Conservation (phyloP, 1,140 invertebrate species). For the Armadillidium nasatum region DNA sequence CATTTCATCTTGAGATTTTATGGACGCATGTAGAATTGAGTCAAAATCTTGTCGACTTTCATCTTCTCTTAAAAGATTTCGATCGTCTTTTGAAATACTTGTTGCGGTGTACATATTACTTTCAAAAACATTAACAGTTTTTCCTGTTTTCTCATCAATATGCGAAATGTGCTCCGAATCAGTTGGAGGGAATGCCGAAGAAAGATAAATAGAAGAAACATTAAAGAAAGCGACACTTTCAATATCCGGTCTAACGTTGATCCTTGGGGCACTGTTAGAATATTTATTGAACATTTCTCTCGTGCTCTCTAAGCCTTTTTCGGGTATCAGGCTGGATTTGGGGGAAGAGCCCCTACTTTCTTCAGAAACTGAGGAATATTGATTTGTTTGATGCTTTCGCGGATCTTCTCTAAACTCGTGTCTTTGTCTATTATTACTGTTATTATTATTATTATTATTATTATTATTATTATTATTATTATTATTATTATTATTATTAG, state of each 20-base stretch:
- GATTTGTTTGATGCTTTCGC: not conserved
- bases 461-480: too few species aligned
- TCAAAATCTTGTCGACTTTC: too few species aligned
- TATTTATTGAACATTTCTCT: not conserved
- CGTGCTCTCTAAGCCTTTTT: not conserved
- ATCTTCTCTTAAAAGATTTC: too few species aligned
- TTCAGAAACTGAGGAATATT: not conserved
- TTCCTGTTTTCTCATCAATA: not conserved
- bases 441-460: too few species aligned
- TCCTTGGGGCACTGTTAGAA: constrained; percentile 4
- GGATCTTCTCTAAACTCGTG: not conserved
- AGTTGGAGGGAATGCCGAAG: not conserved
- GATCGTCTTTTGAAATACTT: too few species aligned
- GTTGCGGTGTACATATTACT: too few species aligned
- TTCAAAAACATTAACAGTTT: too few species aligned
- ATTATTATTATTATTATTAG: too few species aligned
- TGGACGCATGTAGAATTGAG: too few species aligned
- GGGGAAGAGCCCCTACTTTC: not conserved
- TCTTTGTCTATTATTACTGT: not conserved
- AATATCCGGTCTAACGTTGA: not conserved
- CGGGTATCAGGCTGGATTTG: not conserved
- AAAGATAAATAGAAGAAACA: constrained; percentile 9
- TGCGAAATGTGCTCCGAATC: not conserved
- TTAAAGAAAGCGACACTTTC: not conserved
- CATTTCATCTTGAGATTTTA: too few species aligned